Evolutionary conservation across 37 sponge, comb jelly and placozoan species (phyloP), one percentile per base, ranked within the genome.

Genomic region (Halichondria panicea): DNA sequence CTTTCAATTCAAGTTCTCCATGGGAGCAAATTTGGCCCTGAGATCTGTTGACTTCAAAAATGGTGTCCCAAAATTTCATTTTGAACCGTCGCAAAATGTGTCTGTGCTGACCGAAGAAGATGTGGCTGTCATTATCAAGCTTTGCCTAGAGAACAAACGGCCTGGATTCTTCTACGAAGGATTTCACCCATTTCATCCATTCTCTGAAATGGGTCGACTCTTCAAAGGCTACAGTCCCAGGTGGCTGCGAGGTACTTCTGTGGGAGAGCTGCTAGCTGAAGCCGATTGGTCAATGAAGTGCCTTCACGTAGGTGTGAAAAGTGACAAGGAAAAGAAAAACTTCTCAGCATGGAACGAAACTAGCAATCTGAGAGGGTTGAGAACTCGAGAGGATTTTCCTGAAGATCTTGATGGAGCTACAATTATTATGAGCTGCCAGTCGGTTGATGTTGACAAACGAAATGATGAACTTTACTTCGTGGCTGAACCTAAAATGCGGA

Each of bases 251-350:
- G 55, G 56, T 0, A 85, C 86, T 0, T 68, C 66, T 3, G 21
- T 85, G 37, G 86, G 86, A 2, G 53, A 85, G 63, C 43, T 68
- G 8, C 73, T 85, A 7, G 33, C 54, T 2, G 80, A 78, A 36
- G 71, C 40, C 27, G 86, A 85, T 43, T 85, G 86, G 86, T 8
- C 5, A 21, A 85, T 85, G 86, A 85, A 85, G 31, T 78, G 86
- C 41, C 56, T 85, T 8, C 80, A 66, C 12, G 44, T 61, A 4
- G 86, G 86, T 18, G 34, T 44, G 4, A 64, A 11, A 22, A 64
- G 22, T 40, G 53, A 85, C 55, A 42, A 79, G 19, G 12, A 74
- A 4, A 72, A 71, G 56, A 70, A 41, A 41, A 72, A 25, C 0
- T 85, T 79, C 50, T 18, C 13, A 1, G 1, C 80, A 5, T 58